These are phyloP conservation scores for Lomographa bimaculata DNA, from an alignment of 2,888 invertebrate species.

Conservation along the genomic window DNA sequence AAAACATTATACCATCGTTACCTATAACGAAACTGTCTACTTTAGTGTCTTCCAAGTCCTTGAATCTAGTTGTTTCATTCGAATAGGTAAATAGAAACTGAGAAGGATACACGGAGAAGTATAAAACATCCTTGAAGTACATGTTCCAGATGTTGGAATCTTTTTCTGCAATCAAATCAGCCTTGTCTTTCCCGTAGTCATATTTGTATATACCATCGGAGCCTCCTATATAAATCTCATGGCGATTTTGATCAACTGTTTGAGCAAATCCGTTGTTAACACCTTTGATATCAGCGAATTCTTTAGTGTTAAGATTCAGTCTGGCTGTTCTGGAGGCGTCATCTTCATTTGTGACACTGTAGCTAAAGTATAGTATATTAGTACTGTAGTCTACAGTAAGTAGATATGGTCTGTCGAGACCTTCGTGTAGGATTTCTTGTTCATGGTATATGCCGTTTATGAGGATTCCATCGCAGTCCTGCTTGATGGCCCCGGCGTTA, in stretches of 20 bases:
- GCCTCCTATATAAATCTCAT: constrained; percentile 61
- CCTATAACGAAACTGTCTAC: constrained; percentile 64
- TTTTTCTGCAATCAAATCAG: constrained; percentile 46
- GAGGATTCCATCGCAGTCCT: constrained; percentile 48
- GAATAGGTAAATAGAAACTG: constrained; percentile 55
- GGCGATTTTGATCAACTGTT: constrained; percentile 53
- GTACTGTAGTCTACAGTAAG: constrained; percentile 56
- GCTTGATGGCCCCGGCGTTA: constrained; percentile 47
- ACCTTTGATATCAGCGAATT: constrained; percentile 50
- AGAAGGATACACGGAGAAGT: constrained; percentile 57
- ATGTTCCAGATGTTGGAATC: constrained; percentile 59
- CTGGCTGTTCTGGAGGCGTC: constrained; percentile 54
- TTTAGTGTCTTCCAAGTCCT: constrained; percentile 65
- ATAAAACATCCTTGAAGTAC: constrained; percentile 58
- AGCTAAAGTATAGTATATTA: constrained; percentile 63
- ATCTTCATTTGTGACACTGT: constrained; percentile 45
- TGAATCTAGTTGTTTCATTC: constrained; percentile 48
- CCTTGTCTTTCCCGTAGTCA: constrained; percentile 47
- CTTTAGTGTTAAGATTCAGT: constrained; percentile 56
- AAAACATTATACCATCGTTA: constrained; percentile 53
- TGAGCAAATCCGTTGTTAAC: constrained; percentile 62
- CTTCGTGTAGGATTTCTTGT: constrained; percentile 47
- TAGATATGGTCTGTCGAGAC: constrained; percentile 57
- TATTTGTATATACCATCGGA: constrained; percentile 66
- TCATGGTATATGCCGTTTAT: constrained; percentile 51